Evolutionary conservation across 1,140 invertebrate species (phyloP).

Genomic region (Phenacoccus solenopsis): DNA sequence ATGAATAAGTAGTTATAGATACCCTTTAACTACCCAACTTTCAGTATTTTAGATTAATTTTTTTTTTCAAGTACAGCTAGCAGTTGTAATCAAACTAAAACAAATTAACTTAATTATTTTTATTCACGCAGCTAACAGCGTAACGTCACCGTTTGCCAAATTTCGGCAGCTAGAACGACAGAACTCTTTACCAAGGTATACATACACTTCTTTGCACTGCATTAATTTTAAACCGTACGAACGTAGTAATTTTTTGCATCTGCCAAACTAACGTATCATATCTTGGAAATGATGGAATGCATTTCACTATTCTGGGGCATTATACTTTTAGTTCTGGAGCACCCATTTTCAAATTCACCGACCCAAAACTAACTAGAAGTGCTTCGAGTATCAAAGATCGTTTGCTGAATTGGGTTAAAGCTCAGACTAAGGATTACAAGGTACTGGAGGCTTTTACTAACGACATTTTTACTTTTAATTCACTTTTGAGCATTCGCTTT

Average conservation of each 20-base stretch:
- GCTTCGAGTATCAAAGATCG: conserved; percentile 90
- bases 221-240: neutral
- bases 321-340: conserved; percentile 29
- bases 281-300: neutral
- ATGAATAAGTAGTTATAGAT: too few species aligned
- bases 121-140: conserved; percentile 26
- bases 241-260: neutral
- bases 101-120: conserved; percentile 18
- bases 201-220: conserved; percentile 24
- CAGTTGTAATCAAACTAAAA: too few species aligned
- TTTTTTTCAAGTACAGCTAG: too few species aligned
- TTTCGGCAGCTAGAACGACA: conserved; percentile 79
- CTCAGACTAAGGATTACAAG: conserved; percentile 91
- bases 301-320: conserved; percentile 14
- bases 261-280: neutral
- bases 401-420: conserved; percentile 87
- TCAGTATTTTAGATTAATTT: too few species aligned
- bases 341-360: conserved; percentile 62
- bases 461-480: too few species aligned
- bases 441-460: conserved; percentile 47
- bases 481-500: too few species aligned
- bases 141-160: conserved; percentile 69
- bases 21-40: too few species aligned
- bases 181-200: conserved; percentile 67
- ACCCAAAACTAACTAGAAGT: conserved; percentile 68